Evolutionary conservation across 1,140 invertebrate genomes (phyloP), one percentile per base, ranked within the genome.

Genomic region (Drosophila teissieri): DNA sequence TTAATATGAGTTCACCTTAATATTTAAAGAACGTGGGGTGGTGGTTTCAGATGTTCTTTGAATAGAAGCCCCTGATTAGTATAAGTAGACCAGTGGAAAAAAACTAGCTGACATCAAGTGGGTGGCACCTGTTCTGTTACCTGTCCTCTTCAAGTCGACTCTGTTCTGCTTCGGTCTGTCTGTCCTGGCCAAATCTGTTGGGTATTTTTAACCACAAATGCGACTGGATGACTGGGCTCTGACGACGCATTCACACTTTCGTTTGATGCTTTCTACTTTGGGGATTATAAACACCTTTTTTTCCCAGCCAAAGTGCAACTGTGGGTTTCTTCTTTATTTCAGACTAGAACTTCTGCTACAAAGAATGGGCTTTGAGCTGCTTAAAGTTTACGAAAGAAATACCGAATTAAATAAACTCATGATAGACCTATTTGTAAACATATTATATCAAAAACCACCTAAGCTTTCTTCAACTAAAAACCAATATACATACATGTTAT

Each of bases 191-290:
- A 53, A 60, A 65, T 69, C 62, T 58, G 77, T 60, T 57, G 56
- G 57, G 57, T 56, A 57, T 60, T 78, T 78, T 68, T 45, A 77
- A 60, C 67, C 52, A 46, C 44, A 54, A 68, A 51, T 55, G 46
- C 45, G 53, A 79, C 61, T 55, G 76, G 36, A 53, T 61, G 58
- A 56, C 56, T 39, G 69, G 34, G 57, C 22, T 58, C 37, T 65
- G 15, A 24, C 55, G 54, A 55, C 76, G 60, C 53, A 68, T 61
- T 73, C 75, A 68, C 62, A 46, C 57, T 19, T 15, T 14, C 61
- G 73, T 46, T 65, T 73, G 53, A 81, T 81, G 78, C 69, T 67
- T 78, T 81, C 57, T 78, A 64, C 74, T 78, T 82, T 54, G 73
- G 63, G 73, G 79, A 74, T 78, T 82, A 82, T 61, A 73, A 82